phyloP scores from a whole-genome alignment of 2,113 vertebrate species.

The Takifugu bimaculatus region DNA sequence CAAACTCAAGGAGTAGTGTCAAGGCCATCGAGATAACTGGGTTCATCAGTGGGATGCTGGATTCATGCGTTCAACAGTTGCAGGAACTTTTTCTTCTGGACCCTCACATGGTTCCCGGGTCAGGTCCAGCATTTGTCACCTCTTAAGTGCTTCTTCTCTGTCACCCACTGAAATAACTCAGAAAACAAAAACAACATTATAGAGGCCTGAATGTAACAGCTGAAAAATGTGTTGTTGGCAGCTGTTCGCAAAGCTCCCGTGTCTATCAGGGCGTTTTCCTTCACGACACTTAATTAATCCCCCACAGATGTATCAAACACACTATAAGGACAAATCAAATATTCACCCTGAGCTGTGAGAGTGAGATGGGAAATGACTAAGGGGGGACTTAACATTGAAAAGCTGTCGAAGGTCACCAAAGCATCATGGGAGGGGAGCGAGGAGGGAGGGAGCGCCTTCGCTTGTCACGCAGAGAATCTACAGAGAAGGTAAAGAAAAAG shows the following conservation, averaged over 20 bases:
- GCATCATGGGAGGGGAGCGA: slow-evolving; percentile 11
- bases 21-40: neutral
- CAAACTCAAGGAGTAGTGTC: too few relatives aligned
- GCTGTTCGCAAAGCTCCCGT: slow-evolving; percentile 45
- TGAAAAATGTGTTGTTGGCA: slow-evolving; percentile 55
- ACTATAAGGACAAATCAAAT: slow-evolving; percentile 52
- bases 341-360: slow-evolving; percentile 44
- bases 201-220: slow-evolving; percentile 57
- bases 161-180: slow-evolving; percentile 16
- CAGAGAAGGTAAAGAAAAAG: neutral
- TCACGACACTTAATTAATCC: slow-evolving; percentile 44
- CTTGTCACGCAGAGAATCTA: neutral
- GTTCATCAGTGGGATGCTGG: neutral
- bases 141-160: slow-evolving; percentile 8
- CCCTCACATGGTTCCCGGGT: neutral
- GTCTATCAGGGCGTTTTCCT: slow-evolving; percentile 64
- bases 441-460: neutral
- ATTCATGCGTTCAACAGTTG: neutral
- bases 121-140: slow-evolving; percentile 1
- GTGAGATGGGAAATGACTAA: slow-evolving; percentile 41
- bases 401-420: slow-evolving; percentile 19
- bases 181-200: slow-evolving; percentile 31
- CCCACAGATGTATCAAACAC: slow-evolving; percentile 52
- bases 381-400: slow-evolving; percentile 23
- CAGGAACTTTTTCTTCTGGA: neutral